phyloP scores from a whole-genome alignment of 2,797 vertebrate species.

The Macroramphosus scolopax region DNA sequence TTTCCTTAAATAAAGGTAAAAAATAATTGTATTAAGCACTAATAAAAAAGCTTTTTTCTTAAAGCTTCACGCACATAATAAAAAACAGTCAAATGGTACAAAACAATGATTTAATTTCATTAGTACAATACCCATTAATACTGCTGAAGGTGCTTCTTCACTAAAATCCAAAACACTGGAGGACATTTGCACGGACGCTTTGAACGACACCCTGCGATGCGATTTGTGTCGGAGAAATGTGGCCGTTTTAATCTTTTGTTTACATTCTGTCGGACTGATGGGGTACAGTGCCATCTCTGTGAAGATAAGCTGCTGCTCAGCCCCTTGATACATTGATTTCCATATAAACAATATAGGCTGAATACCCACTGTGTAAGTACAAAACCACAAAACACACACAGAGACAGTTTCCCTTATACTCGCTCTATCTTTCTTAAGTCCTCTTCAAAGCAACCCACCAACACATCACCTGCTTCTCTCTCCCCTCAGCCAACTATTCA shows the following conservation, averaged over 20 bases:
- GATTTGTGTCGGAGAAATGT: constrained; percentile 10
- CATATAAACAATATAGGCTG: constrained; percentile 49
- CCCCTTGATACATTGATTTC: constrained; percentile 39
- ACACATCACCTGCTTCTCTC: constrained; percentile 62
- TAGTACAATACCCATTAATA: too few species aligned
- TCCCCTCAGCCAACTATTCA: constrained; percentile 26
- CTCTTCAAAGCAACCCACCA: constrained; percentile 47
- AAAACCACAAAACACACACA: constrained; percentile 59
- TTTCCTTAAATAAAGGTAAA: too few species aligned
- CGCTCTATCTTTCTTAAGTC: constrained; percentile 38
- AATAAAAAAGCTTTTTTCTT: too few species aligned
- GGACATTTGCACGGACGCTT: not conserved
- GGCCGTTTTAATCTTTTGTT: constrained; percentile 14
- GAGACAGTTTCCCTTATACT: constrained; percentile 46
- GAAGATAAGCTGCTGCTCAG: constrained; percentile 40
- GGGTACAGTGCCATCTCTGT: constrained; percentile 29
- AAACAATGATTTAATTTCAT: too few species aligned
- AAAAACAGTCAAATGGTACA: too few species aligned
- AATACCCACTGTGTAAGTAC: constrained; percentile 50
- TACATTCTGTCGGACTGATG: constrained; percentile 11
- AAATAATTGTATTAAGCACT: too few species aligned
- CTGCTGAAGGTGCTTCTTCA: too few species aligned
- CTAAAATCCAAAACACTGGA: constrained; percentile 4
- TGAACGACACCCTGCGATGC: not conserved
- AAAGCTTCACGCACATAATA: too few species aligned